A percentile compares a stretch with the other conserved stretches of the same genome.
Conservation (phyloP, 2,888 invertebrate species). For the Sylvicola cinctus region DNA sequence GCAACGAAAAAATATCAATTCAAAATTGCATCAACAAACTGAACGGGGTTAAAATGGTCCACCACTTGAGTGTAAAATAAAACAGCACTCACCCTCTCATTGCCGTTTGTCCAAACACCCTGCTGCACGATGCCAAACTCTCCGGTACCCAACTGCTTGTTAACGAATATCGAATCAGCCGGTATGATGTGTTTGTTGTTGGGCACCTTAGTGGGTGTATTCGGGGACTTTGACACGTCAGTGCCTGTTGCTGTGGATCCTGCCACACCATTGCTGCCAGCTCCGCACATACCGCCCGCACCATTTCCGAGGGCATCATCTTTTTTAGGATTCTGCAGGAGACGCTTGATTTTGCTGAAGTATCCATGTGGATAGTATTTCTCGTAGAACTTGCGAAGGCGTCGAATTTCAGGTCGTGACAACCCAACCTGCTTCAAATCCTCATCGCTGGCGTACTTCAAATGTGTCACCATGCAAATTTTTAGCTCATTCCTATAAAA, state of each 20-base stretch:
- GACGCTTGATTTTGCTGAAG: slow-evolving; percentile 74
- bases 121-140: slow-evolving; percentile 98
- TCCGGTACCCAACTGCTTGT: slow-evolving; percentile 87
- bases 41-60: slow-evolving; percentile 12
- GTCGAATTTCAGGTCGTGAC: slow-evolving; percentile 84
- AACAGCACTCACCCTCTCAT: slow-evolving; percentile 51
- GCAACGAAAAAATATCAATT: not conserved
- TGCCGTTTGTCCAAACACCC: slow-evolving; percentile 91
- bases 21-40: not conserved
- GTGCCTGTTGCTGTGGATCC: slow-evolving; percentile 18
- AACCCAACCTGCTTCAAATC: slow-evolving; percentile 82
- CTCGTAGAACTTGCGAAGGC: slow-evolving; percentile 82
- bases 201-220: slow-evolving; percentile 22
- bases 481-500: slow-evolving; percentile 53
- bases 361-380: slow-evolving; percentile 89
- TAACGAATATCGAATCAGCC: slow-evolving; percentile 76
- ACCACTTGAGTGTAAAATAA: slow-evolving; percentile 25
- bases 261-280: no score
- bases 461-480: slow-evolving; percentile 66
- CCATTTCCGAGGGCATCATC: slow-evolving; percentile 27
- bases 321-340: slow-evolving; percentile 38
- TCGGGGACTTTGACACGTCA: slow-evolving; percentile 19
- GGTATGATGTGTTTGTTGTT: slow-evolving; percentile 73
- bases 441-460: slow-evolving; percentile 87
- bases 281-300: no score